Conservation (phyloP, 2,797 vertebrate genomes). For the Astyanax mexicanus region DNA sequence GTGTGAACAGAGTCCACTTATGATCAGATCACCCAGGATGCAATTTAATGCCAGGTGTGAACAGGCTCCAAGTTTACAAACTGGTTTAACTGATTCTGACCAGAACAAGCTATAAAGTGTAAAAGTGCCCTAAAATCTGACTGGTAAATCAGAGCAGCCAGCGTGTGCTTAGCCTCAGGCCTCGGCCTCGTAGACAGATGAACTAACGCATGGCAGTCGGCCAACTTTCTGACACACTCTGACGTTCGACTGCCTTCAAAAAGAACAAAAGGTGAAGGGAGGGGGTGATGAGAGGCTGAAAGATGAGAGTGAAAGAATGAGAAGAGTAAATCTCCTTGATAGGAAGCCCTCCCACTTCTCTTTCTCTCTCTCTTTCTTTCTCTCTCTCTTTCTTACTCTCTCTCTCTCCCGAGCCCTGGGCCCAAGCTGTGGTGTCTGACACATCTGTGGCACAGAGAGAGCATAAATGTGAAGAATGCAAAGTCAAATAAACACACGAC, state of each 20-base stretch:
- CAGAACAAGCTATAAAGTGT: too few species aligned
- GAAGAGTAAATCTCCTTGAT: conserved; percentile 50
- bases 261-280: conserved; percentile 43
- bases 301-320: conserved; percentile 39
- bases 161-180: neutral
- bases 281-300: conserved; percentile 53
- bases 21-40: too few species aligned
- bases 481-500: conserved; percentile 59
- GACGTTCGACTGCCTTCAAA: conserved; percentile 21
- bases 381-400: conserved; percentile 23
- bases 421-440: conserved; percentile 22
- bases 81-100: too few species aligned
- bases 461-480: conserved; percentile 50
- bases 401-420: conserved; percentile 18
- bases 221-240: conserved; percentile 23
- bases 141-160: neutral
- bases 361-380: conserved; percentile 32
- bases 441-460: conserved; percentile 53
- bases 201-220: conserved; percentile 12
- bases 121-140: too few species aligned
- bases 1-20: too few species aligned
- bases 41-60: too few species aligned
- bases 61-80: too few species aligned
- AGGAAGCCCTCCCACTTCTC: conserved; percentile 20
- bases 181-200: neutral